Evolutionary conservation across 92 coral and sea anemone species (phyloP), one percentile per base, ranked within the genome.

Genomic region (Actinostola sp.): DNA sequence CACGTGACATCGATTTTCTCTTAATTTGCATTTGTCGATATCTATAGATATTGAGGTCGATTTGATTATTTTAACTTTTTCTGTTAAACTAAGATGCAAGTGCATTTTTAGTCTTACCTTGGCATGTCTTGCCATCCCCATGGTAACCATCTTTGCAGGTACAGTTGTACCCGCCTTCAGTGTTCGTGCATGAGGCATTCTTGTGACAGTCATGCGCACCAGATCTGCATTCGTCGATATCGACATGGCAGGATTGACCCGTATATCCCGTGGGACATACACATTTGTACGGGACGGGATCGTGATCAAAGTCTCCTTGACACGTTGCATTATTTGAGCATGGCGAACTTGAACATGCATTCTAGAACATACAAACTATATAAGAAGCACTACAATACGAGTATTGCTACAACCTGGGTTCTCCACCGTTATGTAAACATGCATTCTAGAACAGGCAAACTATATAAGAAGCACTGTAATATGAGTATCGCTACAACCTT

Each of bases 191-290:
- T 25, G 15, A 9, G 8, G 67, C 67, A 20, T 62, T 36, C 13
- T 5, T 49, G 31, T 62, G 67, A 38, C 67, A 62, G 49, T 62
- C 67, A 39, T 62, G 46, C 48, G 1, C 46, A 34, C 50, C 49
- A 24, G 48, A 2, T 11, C 0, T 3, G 16, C 67, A 62, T 36
- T 62, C 38, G 24, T 62, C 50, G 0, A 62, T 24, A 21, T 36
- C 49, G 16, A 2, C 29, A 17, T 64, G 19, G 21, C 70, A 64
- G 23, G 25, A n/a, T 19, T 5, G 46, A 13, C 70, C 70, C 15
- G 70, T 64, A 19, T 39, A 64, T 64, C 70, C 70, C 53, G 53
- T 34, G 53, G 70, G 70, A 42, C 70, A 64, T 24, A 64, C 19
- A 33, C 70, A 64, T 0, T 34, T 38, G 70, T 64, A 64, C 19